Base-by-base conservation (phyloP, 2,113 vertebrate species). In the Oncorhynchus keta region DNA sequence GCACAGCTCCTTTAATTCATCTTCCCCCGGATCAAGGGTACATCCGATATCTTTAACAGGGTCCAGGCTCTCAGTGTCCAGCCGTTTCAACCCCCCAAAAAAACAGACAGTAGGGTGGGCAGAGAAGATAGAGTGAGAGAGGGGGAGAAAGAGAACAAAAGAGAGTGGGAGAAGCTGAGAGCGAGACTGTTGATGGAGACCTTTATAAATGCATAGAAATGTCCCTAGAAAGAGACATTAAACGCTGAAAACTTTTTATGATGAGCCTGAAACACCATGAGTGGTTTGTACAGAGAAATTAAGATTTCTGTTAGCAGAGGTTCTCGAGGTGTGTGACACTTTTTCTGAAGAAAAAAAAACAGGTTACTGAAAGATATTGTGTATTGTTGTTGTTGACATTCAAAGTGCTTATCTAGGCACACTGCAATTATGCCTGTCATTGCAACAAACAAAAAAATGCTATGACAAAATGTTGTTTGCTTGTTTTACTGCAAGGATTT, bases 1-100 rank as follows among this genome's bases (percentile, higher is more conserved):
- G 92, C 90, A 92, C 80, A 81, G 86, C 83, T 86, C 83, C 70
- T 79, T 88, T 90, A 86, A 90, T 89, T 85, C 83, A 86, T 48
- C 81, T 64, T 64, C 74, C 70, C 67, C 79, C 30, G 82, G 86
- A 88, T 83, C 86, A 88, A 90, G 82, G 86, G 81, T 86, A 90
- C 89, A 90, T 89, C 87, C 89, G 88, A 81, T 84, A 87, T 85
- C 84, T 87, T 85, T 86, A 88, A 86, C 78, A 84, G 70, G 84
- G 73, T 65, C 62, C 72, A 45, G 48, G 30, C 35, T 24, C 69
- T 45, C 30, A 51, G 18, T 28, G 28, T 79, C 49, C 14, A 68
- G 71, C 78, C n/a, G 55, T 75, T 28, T 66, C 35, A 74, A 48
- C 9, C 32, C 39, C 5, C 16, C 45, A 8, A 68, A 84, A 76